phyloP scores from a whole-genome alignment of 2,113 vertebrate genomes.

The Salvelinus namaycush region DNA sequence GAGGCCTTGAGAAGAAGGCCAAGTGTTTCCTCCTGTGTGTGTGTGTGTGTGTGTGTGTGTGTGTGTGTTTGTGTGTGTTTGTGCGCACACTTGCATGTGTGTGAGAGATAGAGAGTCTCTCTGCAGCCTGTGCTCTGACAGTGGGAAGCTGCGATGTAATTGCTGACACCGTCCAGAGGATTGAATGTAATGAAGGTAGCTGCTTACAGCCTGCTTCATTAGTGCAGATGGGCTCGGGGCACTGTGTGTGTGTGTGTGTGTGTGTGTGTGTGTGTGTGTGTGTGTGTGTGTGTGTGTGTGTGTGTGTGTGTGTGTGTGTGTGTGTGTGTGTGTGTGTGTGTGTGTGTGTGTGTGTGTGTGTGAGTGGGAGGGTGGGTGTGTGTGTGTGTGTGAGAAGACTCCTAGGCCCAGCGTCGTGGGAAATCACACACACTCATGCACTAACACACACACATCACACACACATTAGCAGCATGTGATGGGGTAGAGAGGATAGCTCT shows the following conservation, averaged over 20 bases:
- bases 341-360: constrained; percentile 28
- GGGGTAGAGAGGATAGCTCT: too few relatives aligned
- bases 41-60: constrained; percentile 12
- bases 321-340: constrained; percentile 22
- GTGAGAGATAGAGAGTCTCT: constrained; percentile 12
- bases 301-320: constrained; percentile 14
- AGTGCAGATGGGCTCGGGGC: constrained; percentile 58
- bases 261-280: constrained; percentile 8
- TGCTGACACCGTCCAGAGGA: constrained; percentile 74
- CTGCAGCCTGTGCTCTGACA: constrained; percentile 43
- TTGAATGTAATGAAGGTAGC: constrained; percentile 77
- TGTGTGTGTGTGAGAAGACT: constrained; percentile 24
- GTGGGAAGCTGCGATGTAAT: constrained; percentile 67
- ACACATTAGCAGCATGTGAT: constrained; percentile 1
- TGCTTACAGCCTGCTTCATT: constrained; percentile 76
- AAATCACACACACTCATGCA: constrained; percentile 53
- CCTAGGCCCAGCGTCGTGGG: constrained; percentile 60
- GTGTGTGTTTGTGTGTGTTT: constrained; percentile 22
- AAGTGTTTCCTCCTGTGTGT: constrained; percentile 26
- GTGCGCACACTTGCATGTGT: constrained; percentile 9
- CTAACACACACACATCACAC: constrained; percentile 26
- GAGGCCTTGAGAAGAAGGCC: constrained; percentile 31
- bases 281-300: constrained; percentile 27
- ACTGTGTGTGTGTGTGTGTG: constrained; percentile 41
- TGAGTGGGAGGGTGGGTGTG: constrained; percentile 27